Conservation (phyloP, 2,888 invertebrate genomes). For the Drosophila pegasa region DNA sequence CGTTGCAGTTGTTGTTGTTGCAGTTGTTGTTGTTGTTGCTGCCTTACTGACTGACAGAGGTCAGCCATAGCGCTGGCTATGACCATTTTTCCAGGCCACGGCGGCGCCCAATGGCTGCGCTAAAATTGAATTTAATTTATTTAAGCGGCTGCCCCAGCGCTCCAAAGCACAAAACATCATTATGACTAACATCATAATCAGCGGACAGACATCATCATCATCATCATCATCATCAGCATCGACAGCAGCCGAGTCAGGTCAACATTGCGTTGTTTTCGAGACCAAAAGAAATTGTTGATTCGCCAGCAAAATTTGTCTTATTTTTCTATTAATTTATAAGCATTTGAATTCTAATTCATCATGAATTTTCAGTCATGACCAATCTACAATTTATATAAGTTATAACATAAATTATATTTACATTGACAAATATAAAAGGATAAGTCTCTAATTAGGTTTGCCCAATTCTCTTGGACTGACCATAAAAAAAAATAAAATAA, state of each 20-base stretch:
- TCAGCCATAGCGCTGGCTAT: slow-evolving; percentile 56
- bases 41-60: slow-evolving; percentile 52
- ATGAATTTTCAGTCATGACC: no score
- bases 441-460: no score
- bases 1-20: slow-evolving; percentile 59
- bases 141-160: slow-evolving; percentile 49
- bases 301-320: no score
- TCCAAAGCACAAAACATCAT: slow-evolving; percentile 20
- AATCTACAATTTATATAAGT: no score
- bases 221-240: slow-evolving; percentile 1
- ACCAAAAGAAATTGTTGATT: background rate
- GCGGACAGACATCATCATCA: slow-evolving; percentile 4
- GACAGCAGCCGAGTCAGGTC: background rate
- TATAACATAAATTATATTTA: no score
- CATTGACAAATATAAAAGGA: no score
- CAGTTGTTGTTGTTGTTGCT: slow-evolving; percentile 21
- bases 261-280: slow-evolving; percentile 9
- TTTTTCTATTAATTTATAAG: no score
- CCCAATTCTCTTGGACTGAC: no score
- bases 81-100: slow-evolving; percentile 53
- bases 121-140: slow-evolving; percentile 76
- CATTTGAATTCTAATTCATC: no score
- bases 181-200: slow-evolving; percentile 10
- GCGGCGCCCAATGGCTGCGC: slow-evolving; percentile 57
- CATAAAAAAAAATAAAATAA: no score